These are phyloP conservation scores for Taxidea taxus DNA, from an alignment of 2,113 vertebrate genomes.

Conservation along the genomic window DNA sequence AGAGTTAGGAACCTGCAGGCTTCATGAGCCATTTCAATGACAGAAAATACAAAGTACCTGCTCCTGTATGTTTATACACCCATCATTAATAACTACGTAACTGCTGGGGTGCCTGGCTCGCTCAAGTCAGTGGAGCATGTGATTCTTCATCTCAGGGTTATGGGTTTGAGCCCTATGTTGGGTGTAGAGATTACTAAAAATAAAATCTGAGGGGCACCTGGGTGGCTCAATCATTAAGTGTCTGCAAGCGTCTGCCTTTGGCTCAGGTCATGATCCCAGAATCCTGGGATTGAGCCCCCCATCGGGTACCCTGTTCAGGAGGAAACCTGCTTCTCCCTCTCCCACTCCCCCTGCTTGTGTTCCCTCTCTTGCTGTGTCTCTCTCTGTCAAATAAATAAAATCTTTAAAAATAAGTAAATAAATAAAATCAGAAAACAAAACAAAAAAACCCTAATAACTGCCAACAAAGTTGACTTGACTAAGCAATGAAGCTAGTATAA, in stretches of 20 bases:
- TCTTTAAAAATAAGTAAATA: no score
- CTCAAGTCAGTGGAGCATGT: background rate
- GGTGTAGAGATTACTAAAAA: no score
- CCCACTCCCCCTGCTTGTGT: no score
- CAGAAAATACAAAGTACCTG: background rate
- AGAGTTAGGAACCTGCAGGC: background rate
- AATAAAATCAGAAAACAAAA: background rate
- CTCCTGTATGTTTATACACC: background rate
- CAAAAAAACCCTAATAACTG: background rate
- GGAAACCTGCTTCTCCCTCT: background rate
- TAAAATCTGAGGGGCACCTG: no score
- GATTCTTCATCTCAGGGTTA: background rate
- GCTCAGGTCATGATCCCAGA: no score
- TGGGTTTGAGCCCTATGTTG: background rate
- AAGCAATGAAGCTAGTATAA: background rate
- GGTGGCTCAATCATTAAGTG: no score
- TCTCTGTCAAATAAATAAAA: no score
- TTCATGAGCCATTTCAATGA: background rate
- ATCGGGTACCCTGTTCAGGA: background rate
- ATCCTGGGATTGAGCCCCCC: no score
- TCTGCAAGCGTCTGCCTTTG: no score
- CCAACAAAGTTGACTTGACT: background rate
- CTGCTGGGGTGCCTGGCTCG: background rate
- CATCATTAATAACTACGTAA: background rate
- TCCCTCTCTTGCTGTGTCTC: no score